Evolutionary conservation across 2,888 invertebrate species (phyloP).

Genomic region (Drosophila lutescens): DNA sequence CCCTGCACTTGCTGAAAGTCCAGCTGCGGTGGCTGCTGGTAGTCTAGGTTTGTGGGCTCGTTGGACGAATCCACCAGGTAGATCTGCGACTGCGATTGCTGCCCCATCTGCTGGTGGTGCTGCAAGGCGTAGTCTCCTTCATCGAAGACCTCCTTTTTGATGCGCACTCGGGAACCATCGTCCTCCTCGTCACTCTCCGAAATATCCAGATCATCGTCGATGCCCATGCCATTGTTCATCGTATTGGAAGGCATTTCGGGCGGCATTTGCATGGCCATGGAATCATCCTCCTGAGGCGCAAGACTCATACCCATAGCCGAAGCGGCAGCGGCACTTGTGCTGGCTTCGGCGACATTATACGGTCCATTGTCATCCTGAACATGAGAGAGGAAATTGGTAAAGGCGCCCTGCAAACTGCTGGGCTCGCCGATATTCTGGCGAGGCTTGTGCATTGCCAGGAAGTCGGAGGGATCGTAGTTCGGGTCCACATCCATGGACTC

Average conservation of each 20-base stretch:
- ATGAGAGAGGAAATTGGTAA: constrained; percentile 66
- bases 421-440: constrained; percentile 54
- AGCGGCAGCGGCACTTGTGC: constrained; percentile 52
- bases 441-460: constrained; percentile 86
- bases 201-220: constrained; percentile 90
- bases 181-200: constrained; percentile 90
- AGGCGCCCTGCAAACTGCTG: constrained; percentile 48
- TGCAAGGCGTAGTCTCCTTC: constrained; percentile 42
- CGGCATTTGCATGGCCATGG: constrained; percentile 58
- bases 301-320: constrained; percentile 21
- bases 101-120: constrained; percentile 27
- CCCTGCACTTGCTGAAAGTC: constrained; percentile 45
- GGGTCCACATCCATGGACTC: constrained; percentile 91
- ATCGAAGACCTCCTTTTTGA: constrained; percentile 70
- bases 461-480: constrained; percentile 94
- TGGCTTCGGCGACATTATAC: constrained; percentile 54
- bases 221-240: constrained; percentile 87
- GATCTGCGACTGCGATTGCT: constrained; percentile 46
- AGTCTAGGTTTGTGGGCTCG: constrained; percentile 42
- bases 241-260: constrained; percentile 77
- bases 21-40: constrained; percentile 34
- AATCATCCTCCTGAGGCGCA: constrained; percentile 16
- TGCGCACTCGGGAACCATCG: constrained; percentile 58
- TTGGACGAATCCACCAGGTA: constrained; percentile 59
- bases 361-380: constrained; percentile 69